Conservation (phyloP, 1,140 invertebrate genomes). For the Nebria ingens region DNA sequence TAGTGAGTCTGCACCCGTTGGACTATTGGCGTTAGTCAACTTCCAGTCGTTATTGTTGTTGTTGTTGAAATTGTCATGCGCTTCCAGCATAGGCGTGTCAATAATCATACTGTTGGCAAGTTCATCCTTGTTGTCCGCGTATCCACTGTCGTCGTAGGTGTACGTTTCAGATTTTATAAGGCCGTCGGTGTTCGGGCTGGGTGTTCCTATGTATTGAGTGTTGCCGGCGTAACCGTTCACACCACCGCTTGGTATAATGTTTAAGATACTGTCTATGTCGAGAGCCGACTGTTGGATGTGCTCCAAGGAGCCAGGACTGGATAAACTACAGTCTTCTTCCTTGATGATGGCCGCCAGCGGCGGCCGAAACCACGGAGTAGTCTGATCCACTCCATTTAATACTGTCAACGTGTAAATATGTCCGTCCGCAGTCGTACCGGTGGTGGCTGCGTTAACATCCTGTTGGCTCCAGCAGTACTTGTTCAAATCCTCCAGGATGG, state of each 20-base stretch:
- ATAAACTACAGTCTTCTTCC: slow-evolving; percentile 46
- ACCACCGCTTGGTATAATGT: slow-evolving; percentile 38
- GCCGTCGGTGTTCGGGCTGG: slow-evolving; percentile 32
- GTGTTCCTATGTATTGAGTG: slow-evolving; percentile 30
- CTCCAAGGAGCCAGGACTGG: slow-evolving; percentile 44
- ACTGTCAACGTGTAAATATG: slow-evolving; percentile 56
- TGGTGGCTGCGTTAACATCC: slow-evolving; percentile 31
- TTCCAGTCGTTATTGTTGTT: slow-evolving; percentile 77
- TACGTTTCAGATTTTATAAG: slow-evolving; percentile 51
- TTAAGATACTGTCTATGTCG: slow-evolving; percentile 54
- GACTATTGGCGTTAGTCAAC: slow-evolving; percentile 27
- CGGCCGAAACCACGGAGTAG: slow-evolving; percentile 39
- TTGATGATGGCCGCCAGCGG: slow-evolving; percentile 36
- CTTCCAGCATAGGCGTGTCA: slow-evolving; percentile 40
- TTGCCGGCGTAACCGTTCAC: slow-evolving; percentile 42
- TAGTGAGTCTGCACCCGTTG: slow-evolving; percentile 56
- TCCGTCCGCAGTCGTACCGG: slow-evolving; percentile 34
- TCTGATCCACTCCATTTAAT: slow-evolving; percentile 45
- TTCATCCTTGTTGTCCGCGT: slow-evolving; percentile 55
- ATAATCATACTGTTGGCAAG: slow-evolving; percentile 35
- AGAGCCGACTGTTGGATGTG: slow-evolving; percentile 40
- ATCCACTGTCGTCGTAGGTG: slow-evolving; percentile 57
- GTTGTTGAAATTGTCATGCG: slow-evolving; percentile 42
- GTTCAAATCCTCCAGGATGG: slow-evolving; percentile 68
- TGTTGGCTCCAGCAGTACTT: slow-evolving; percentile 66